Percentiles rank a stretch among this genome's conserved stretches.
These are phyloP conservation scores for Nyctibius bracteatus DNA, from an alignment of 2,113 vertebrate genomes.

Conservation along the genomic window DNA sequence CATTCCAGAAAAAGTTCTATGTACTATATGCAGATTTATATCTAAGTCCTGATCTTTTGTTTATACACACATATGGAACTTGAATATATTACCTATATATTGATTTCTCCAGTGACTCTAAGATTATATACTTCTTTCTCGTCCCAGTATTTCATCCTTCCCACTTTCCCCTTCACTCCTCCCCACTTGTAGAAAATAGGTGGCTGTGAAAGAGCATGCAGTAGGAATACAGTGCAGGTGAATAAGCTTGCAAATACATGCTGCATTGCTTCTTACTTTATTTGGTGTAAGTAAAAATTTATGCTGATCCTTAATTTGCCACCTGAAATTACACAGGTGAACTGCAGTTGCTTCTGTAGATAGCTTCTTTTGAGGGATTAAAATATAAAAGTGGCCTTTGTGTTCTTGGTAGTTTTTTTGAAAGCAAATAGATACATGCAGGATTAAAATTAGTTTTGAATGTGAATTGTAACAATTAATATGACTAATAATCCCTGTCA, in stretches of 20 bases:
- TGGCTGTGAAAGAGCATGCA: neutral
- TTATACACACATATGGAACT: neutral
- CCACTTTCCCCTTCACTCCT: neutral
- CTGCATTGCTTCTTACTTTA: neutral
- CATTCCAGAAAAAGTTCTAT: neutral
- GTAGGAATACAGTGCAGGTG: neutral
- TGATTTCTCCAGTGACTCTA: neutral
- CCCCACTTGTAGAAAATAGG: neutral
- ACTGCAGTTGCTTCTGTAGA: neutral
- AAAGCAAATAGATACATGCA: neutral
- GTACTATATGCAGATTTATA: neutral
- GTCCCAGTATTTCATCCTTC: neutral
- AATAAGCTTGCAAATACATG: neutral
- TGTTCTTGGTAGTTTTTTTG: neutral
- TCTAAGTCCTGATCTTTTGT: neutral
- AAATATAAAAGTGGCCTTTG: neutral
- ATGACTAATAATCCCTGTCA: neutral
- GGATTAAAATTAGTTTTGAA: slow-evolving; percentile 23
- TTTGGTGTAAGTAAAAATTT: neutral
- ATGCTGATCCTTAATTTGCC: neutral
- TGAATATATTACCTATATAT: neutral
- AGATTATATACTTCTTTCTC: neutral
- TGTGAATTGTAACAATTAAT: neutral
- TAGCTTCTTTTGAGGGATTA: neutral
- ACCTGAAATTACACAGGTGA: neutral